phyloP scores from a whole-genome alignment of 2,797 vertebrate species.

The Gadopsis marmoratus region DNA sequence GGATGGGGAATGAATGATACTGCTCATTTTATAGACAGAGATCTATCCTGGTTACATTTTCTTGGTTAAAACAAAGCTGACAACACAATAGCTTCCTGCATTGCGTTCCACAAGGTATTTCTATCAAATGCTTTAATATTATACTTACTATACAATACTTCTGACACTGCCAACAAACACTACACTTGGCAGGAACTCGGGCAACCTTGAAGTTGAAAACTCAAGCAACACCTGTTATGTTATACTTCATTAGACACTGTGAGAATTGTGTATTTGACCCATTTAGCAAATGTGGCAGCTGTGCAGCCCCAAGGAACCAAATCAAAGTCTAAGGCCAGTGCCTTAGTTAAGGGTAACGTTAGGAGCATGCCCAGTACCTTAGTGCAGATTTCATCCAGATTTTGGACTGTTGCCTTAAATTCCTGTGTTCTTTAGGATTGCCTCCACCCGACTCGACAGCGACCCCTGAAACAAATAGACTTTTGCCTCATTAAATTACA shows the following conservation, averaged over 20 bases:
- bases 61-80: background rate
- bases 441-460: background rate
- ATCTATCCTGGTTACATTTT: background rate
- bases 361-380: background rate
- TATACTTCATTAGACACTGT: conserved; percentile 39
- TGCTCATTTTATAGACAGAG: background rate
- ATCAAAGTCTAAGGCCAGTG: conserved; percentile 14
- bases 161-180: conserved; percentile 12
- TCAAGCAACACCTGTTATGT: conserved; percentile 23
- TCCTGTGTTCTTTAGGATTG: background rate
- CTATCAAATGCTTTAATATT: background rate
- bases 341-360: conserved; percentile 15
- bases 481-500: background rate
- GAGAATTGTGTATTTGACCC: conserved; percentile 33
- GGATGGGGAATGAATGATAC: background rate
- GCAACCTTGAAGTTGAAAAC: conserved; percentile 39
- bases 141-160: background rate
- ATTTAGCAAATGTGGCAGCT: conserved; percentile 31
- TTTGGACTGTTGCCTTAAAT: conserved; percentile 1
- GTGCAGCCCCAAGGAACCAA: conserved; percentile 17
- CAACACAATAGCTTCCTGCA: conserved; percentile 11
- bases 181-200: conserved; percentile 22
- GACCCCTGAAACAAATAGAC: background rate
- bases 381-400: too few relatives aligned
- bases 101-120: background rate